phyloP scores from a whole-genome alignment of 2,797 vertebrate genomes.

The Chelmon rostratus region DNA sequence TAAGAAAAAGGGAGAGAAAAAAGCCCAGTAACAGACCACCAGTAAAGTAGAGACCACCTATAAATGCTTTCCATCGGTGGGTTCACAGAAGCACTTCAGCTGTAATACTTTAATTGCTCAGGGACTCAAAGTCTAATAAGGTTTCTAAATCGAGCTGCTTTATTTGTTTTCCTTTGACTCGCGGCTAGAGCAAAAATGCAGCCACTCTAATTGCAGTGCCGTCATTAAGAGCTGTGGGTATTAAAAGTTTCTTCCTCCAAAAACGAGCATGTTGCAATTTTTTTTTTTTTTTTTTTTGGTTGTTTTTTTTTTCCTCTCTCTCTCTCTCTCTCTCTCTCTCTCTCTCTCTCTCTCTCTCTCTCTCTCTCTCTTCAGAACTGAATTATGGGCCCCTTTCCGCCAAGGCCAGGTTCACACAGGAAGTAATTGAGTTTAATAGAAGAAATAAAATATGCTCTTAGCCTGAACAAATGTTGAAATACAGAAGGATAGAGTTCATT shows the following conservation, averaged over 20 bases:
- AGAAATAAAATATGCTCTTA: slow-evolving; percentile 63
- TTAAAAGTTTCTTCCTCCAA: slow-evolving; percentile 88
- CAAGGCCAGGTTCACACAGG: slow-evolving; percentile 75
- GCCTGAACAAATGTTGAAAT: slow-evolving; percentile 65
- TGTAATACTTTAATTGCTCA: slow-evolving; percentile 90
- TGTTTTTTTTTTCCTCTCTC: not conserved
- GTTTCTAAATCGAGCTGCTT: slow-evolving; percentile 90
- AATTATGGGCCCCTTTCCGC: slow-evolving; percentile 72
- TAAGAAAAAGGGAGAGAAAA: slow-evolving; percentile 52
- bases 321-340: slow-evolving; percentile 9
- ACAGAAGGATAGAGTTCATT: slow-evolving; percentile 71
- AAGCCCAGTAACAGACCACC: slow-evolving; percentile 81
- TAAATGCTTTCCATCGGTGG: slow-evolving; percentile 86
- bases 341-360: slow-evolving; percentile 24
- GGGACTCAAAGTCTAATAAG: slow-evolving; percentile 90
- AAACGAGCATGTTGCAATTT: slow-evolving; percentile 81
- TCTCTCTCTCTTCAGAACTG: slow-evolving; percentile 44
- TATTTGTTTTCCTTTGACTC: slow-evolving; percentile 90
- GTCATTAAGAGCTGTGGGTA: slow-evolving; percentile 88
- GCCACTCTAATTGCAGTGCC: slow-evolving; percentile 87
- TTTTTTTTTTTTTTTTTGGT: slow-evolving; percentile 65
- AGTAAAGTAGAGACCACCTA: slow-evolving; percentile 88
- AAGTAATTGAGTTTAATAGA: slow-evolving; percentile 82
- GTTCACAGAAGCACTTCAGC: slow-evolving; percentile 87
- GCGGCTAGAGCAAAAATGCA: slow-evolving; percentile 87